phyloP scores from a whole-genome alignment of 2,113 vertebrate genomes.

The Polyodon spathula region DNA sequence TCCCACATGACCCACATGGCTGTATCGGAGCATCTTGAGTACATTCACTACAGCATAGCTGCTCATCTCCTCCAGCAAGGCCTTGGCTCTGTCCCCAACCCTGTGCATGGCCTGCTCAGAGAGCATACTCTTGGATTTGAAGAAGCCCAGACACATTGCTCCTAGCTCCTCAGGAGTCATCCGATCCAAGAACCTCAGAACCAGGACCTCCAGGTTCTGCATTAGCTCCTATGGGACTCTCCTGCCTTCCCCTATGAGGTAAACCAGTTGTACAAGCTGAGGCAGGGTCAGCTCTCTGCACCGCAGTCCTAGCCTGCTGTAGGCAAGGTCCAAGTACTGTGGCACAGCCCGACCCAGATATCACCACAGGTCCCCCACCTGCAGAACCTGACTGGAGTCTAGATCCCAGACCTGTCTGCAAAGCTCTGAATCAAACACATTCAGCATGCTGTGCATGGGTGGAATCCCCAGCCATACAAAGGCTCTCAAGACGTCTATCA shows the following conservation, averaged over 20 bases:
- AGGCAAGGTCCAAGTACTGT: conserved; percentile 58
- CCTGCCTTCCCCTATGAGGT: conserved; percentile 78
- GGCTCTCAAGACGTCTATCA: conserved; percentile 59
- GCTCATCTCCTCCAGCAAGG: conserved; percentile 62
- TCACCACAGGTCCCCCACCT: conserved; percentile 80
- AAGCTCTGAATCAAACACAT: conserved; percentile 56
- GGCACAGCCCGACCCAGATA: conserved; percentile 60
- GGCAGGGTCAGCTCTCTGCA: conserved; percentile 55
- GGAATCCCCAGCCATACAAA: conserved; percentile 61
- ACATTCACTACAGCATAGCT: conserved; percentile 77
- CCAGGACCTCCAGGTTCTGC: conserved; percentile 57
- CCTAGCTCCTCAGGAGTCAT: conserved; percentile 78
- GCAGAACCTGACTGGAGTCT: conserved; percentile 66
- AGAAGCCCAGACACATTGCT: conserved; percentile 72
- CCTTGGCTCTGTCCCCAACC: conserved; percentile 61
- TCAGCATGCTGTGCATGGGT: conserved; percentile 50
- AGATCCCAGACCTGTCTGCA: conserved; percentile 52
- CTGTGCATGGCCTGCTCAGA: conserved; percentile 52
- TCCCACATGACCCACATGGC: conserved; percentile 58
- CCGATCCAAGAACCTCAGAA: conserved; percentile 57
- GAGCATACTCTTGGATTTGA: conserved; percentile 70
- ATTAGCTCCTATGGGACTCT: conserved; percentile 53
- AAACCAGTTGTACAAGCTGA: conserved; percentile 79
- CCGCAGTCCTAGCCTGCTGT: conserved; percentile 45
- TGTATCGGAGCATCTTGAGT: conserved; percentile 77